Evolutionary conservation across 1,140 invertebrate species (phyloP).

Genomic region (Plectus sambesii): DNA sequence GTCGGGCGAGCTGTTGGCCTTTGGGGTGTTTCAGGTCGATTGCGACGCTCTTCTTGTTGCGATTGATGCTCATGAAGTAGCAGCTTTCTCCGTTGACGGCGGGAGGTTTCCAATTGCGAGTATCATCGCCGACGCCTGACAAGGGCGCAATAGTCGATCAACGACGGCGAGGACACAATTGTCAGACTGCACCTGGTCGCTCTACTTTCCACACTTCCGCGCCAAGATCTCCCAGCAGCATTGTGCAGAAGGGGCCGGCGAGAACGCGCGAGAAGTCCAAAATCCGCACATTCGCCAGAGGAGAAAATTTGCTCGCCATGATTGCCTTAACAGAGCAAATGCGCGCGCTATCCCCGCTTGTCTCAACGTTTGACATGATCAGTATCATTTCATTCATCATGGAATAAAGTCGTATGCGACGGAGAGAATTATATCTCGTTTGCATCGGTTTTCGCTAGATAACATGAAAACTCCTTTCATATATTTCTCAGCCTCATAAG

Average conservation of each 20-base stretch:
- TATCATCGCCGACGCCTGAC: slow-evolving; percentile 67
- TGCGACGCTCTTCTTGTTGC: slow-evolving; percentile 88
- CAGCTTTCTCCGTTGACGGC: slow-evolving; percentile 64
- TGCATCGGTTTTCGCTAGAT: no score
- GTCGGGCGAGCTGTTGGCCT: slow-evolving; percentile 57
- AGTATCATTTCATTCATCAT: no score
- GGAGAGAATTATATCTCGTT: no score
- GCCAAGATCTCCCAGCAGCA: slow-evolving; percentile 82
- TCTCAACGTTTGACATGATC: no score
- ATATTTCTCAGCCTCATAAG: no score
- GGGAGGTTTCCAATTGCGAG: slow-evolving; percentile 81
- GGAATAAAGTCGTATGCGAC: no score
- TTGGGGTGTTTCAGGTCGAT: slow-evolving; percentile 64
- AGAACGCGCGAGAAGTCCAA: slow-evolving; percentile 72
- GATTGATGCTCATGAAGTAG: slow-evolving; percentile 77
- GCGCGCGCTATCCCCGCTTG: no score
- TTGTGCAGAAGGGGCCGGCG: slow-evolving; percentile 75
- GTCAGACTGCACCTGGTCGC: slow-evolving; percentile 43
- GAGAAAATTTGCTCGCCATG: no score
- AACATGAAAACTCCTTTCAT: no score
- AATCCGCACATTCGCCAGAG: slow-evolving; percentile 58
- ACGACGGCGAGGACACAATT: not conserved
- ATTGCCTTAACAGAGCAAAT: no score
- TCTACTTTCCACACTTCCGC: slow-evolving; percentile 78
- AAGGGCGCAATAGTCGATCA: slow-evolving; percentile 12